Base-by-base conservation (phyloP, 2,888 invertebrate genomes). In the Dynastes grantii region DNA sequence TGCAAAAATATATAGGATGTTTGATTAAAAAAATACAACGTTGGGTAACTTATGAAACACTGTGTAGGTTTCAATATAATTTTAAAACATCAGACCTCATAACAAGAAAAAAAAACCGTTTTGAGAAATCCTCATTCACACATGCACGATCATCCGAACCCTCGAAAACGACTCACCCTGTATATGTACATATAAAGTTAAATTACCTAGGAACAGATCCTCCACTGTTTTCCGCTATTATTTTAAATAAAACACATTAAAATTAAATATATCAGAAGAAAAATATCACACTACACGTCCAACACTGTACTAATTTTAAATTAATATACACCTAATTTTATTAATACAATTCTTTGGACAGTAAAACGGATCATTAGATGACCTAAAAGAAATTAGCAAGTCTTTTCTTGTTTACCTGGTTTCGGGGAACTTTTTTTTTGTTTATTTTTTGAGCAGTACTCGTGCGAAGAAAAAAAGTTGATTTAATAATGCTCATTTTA, bases 261-360 rank as follows among this genome's bases (percentile, higher is more conserved):
- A 73, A 73, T 58, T 73, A 73, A 58, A 71, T 53, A 61, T 58
- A 61, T 45, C 58, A 27, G 40, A 71, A 73, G 55, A 45, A 45
- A 73, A 73, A 73, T 73, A 58, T 61, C 73, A 73, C 73, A 73
- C 73, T 73, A 58, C 61, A 73, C 58, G 73, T 45, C 61, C 73
- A 73, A 73, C 73, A 73, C 61, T 58, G 71, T 73, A 73, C 73
- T 73, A 58, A 58, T 58, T 73, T 58, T 55, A 71, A 73, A 73
- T 61, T 73, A 73, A 61, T 16, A 2, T 73, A 73, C 73, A 22
- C 9, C 68, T 68, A 68, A 13, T 51, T 68, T 49, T 68, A 68
- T 73, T 73, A 73, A 73, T 73, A 73, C 61, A 58, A 73, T 40
- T 73, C 73, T 73, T 73, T 73, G 73, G 73, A 73, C 73, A 73